Base-by-base conservation (phyloP, 2,888 invertebrate genomes). In the Torymus aiolomorphi region DNA sequence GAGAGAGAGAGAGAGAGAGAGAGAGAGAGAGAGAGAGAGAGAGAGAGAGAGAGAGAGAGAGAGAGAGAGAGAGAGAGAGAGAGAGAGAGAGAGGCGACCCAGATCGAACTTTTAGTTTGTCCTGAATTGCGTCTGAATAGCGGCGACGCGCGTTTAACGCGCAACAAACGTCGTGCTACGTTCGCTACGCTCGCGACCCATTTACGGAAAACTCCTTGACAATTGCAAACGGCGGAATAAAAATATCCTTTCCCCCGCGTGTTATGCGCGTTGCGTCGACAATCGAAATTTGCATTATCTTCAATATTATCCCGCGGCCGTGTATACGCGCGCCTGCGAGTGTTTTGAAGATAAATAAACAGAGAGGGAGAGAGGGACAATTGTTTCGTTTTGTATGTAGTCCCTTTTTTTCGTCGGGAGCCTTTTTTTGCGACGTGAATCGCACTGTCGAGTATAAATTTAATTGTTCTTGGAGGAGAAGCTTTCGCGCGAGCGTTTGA, bases 81-180 rank as follows among this genome's bases (percentile, higher is more conserved):
- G 42, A 42, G 42, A 42, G 42, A 42, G 42, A 42, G 24, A 24
- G 11, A 24, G 12, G 49, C 51, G 71, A 75, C 73, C 75, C 62
- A 78, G 75, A 74, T 81, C 24, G 49, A 78, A 81, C 59, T 77
- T 78, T 52, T n/a, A 76, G 69, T 81, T 81, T 76, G 78, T 78
- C 76, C 78, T 81, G 76, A 81, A 81, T 81, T 57, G 61, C n/a
- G 56, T 72, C 61, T 78, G 72, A 78, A 70, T 81, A 76, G 75
- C 56, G 74, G n/a, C 54, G 74, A 62, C 73, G 73, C 73, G 73
- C 74, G 70, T 70, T 79, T 70, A 78, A 74, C 65, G 73, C 72
- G 20, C 76, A 18, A 51, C 13, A 11, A 13, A 13, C 18, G 16
- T 42, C 18, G 16, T 42, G 42, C 42, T 42, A 42, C 63, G 69